phyloP scores from a whole-genome alignment of 2,797 vertebrate genomes.

The Masticophis lateralis region DNA sequence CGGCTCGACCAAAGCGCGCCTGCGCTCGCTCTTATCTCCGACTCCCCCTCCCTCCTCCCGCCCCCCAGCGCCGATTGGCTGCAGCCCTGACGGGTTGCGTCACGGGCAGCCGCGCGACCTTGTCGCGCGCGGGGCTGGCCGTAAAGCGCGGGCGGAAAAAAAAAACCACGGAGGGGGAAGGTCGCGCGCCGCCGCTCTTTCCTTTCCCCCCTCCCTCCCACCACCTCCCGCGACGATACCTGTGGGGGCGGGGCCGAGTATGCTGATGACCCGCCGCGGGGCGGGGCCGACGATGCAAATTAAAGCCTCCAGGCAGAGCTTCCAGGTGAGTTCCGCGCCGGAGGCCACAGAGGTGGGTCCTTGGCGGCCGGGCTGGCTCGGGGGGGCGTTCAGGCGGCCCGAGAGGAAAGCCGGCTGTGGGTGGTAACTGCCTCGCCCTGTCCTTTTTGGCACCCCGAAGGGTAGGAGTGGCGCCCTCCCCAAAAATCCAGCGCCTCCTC shows the following conservation, averaged over 20 bases:
- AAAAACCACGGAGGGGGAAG: background rate
- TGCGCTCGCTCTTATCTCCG: background rate
- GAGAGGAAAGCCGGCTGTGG: background rate
- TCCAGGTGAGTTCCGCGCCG: background rate
- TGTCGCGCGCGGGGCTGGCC: background rate
- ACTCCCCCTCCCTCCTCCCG: accelerated
- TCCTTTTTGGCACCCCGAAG: background rate
- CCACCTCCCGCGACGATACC: background rate
- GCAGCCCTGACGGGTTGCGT: background rate
- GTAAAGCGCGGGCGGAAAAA: slow-evolving; percentile 14
- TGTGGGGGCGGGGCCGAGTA: background rate
- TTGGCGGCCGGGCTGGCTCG: background rate
- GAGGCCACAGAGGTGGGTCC: background rate
- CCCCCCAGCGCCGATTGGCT: background rate
- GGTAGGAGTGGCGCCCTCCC: background rate
- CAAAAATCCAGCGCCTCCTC: background rate
- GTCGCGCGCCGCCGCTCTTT: background rate
- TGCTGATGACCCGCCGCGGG: background rate
- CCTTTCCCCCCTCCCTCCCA: background rate
- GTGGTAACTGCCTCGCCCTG: background rate
- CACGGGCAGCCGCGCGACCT: background rate
- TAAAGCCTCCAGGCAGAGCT: background rate
- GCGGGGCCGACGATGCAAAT: background rate
- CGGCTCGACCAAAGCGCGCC: background rate
- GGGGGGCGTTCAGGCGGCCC: background rate